Percentiles rank a stretch among this genome's conserved stretches.
These are phyloP conservation scores for Pogonocichla stellata DNA, from an alignment of 2,113 vertebrate genomes.

Conservation along the genomic window DNA sequence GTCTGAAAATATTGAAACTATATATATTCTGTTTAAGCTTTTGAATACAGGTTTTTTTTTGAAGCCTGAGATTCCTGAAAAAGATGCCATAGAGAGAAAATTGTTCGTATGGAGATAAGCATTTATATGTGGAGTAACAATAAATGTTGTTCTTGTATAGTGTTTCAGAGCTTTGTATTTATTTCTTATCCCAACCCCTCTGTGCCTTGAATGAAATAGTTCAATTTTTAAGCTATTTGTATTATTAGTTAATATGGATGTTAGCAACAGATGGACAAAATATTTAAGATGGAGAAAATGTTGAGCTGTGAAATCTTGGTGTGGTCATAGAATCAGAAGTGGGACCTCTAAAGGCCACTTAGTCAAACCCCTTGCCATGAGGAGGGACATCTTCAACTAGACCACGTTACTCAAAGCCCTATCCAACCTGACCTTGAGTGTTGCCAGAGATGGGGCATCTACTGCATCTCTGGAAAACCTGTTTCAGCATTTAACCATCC, in stretches of 20 bases:
- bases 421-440: background rate
- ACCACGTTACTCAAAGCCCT: background rate
- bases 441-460: background rate
- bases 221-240: background rate
- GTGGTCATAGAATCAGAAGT: background rate
- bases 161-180: background rate
- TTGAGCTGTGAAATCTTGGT: background rate
- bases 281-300: background rate
- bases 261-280: background rate
- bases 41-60: background rate
- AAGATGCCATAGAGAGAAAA: background rate
- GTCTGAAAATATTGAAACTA: background rate
- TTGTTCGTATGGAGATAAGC: background rate
- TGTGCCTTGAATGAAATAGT: background rate
- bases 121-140: background rate
- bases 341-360: background rate
- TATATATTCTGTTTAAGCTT: background rate
- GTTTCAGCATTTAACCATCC: background rate
- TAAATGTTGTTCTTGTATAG: background rate
- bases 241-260: background rate
- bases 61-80: background rate
- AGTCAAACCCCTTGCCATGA: background rate
- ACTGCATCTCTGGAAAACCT: background rate
- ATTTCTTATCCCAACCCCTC: background rate
- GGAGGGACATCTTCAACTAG: background rate